Evolutionary conservation across 2,113 vertebrate genomes (phyloP).

Genomic region (Labrus mixtus): DNA sequence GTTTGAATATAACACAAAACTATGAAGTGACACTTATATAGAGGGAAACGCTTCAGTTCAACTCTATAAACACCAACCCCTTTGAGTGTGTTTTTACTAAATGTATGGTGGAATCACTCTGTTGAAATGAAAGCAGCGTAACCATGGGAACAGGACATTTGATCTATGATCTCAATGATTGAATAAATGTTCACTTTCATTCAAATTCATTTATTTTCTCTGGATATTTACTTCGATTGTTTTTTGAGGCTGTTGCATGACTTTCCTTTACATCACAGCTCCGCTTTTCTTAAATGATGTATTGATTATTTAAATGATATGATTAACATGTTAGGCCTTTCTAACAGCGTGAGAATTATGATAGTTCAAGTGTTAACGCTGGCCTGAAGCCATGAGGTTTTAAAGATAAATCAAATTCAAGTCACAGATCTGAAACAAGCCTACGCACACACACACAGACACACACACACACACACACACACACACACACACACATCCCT

Average conservation of each 20-base stretch:
- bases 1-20: slow-evolving; percentile 21
- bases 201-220: not conserved
- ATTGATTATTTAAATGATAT: too few relatives aligned
- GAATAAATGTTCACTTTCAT: not conserved
- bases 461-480: slow-evolving; percentile 17
- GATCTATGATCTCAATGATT: not conserved
- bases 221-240: not conserved
- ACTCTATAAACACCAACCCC: too few relatives aligned
- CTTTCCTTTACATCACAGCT: too few relatives aligned
- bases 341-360: too few relatives aligned
- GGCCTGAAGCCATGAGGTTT: slow-evolving; percentile 13
- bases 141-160: not conserved
- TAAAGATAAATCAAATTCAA: slow-evolving; percentile 32
- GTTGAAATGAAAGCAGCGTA: not conserved
- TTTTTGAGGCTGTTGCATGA: too few relatives aligned
- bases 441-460: slow-evolving; percentile 7
- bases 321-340: too few relatives aligned
- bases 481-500: not conserved
- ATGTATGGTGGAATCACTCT: too few relatives aligned
- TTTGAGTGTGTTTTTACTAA: too few relatives aligned
- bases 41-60: not conserved
- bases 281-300: too few relatives aligned
- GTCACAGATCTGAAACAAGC: slow-evolving; percentile 17
- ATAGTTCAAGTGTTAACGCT: not conserved
- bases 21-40: not conserved